Percentiles rank a stretch among this genome's conserved stretches.
Conservation (phyloP, 2,113 vertebrate genomes). For the Octodon degus region DNA sequence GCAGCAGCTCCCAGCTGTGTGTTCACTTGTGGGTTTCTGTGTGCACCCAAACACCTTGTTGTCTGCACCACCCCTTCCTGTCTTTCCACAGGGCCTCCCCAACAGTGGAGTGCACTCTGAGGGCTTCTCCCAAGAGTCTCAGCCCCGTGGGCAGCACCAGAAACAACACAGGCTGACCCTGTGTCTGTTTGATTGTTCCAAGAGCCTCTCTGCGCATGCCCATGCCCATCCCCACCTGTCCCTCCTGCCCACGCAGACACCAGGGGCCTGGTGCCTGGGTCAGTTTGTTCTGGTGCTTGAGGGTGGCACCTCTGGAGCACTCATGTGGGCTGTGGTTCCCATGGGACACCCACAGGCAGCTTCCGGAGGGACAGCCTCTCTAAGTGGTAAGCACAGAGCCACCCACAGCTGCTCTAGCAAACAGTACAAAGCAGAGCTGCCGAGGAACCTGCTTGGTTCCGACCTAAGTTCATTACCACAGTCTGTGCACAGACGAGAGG, state of each 20-base stretch:
- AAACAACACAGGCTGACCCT: not conserved
- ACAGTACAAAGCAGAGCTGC: not conserved
- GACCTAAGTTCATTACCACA: slow-evolving; percentile 80
- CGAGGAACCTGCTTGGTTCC: accelerated
- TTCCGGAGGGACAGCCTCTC: accelerated
- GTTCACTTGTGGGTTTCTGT: accelerated
- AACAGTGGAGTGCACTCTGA: not conserved
- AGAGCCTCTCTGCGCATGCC: not conserved
- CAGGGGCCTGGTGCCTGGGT: accelerated
- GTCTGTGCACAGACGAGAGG: slow-evolving; percentile 58
- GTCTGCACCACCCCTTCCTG: accelerated
- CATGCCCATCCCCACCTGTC: not conserved
- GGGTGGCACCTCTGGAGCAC: accelerated
- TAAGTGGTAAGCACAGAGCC: not conserved
- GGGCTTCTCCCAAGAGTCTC: not conserved
- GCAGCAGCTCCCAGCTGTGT: not conserved
- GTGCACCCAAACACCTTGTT: accelerated
- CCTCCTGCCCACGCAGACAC: accelerated
- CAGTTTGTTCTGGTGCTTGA: not conserved
- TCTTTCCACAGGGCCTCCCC: not conserved
- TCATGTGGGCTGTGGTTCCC: not conserved
- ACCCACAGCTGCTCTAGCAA: not conserved
- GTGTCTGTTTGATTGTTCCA: not conserved
- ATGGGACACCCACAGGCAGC: not conserved
- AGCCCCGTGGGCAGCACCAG: not conserved